Evolutionary conservation across 2,888 invertebrate species (phyloP).

Genomic region (Microplitis deprimator): DNA sequence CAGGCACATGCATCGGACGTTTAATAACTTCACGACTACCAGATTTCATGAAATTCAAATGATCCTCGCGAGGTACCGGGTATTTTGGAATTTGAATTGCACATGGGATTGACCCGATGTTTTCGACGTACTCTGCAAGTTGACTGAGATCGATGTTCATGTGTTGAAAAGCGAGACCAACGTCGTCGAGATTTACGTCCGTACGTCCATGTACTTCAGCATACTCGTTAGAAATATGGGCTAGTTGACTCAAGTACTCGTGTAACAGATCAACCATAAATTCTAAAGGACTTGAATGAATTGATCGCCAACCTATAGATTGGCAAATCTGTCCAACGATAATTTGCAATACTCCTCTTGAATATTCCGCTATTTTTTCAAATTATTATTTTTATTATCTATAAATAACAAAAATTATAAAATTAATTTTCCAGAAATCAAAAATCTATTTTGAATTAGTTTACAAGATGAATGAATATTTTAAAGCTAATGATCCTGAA

Average conservation of each 20-base stretch:
- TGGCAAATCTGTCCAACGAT: constrained; percentile 94
- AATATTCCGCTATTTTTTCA: constrained; percentile 76
- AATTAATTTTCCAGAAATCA: no score
- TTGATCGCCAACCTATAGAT: constrained; percentile 93
- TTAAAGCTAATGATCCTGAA: no score
- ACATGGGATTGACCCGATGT: constrained; percentile 85
- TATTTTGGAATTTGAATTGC: constrained; percentile 81
- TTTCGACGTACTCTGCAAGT: constrained; percentile 87
- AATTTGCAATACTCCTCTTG: constrained; percentile 83
- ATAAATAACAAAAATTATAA: no score
- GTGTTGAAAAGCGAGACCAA: constrained; percentile 88
- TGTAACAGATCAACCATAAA: constrained; percentile 90
- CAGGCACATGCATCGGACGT: constrained; percentile 90
- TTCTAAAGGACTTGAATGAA: constrained; percentile 89
- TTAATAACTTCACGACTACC: constrained; percentile 93
- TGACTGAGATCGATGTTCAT: constrained; percentile 87
- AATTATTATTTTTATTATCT: no score
- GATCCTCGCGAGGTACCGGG: constrained; percentile 84
- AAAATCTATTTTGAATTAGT: no score
- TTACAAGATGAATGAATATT: no score
- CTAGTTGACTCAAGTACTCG: constrained; percentile 85
- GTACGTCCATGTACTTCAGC: constrained; percentile 84
- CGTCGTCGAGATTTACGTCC: constrained; percentile 89
- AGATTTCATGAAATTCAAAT: constrained; percentile 91
- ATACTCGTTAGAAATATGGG: constrained; percentile 84